These are phyloP conservation scores for Neopipo cinnamomea DNA, from an alignment of 2,113 vertebrate genomes.

Conservation along the genomic window DNA sequence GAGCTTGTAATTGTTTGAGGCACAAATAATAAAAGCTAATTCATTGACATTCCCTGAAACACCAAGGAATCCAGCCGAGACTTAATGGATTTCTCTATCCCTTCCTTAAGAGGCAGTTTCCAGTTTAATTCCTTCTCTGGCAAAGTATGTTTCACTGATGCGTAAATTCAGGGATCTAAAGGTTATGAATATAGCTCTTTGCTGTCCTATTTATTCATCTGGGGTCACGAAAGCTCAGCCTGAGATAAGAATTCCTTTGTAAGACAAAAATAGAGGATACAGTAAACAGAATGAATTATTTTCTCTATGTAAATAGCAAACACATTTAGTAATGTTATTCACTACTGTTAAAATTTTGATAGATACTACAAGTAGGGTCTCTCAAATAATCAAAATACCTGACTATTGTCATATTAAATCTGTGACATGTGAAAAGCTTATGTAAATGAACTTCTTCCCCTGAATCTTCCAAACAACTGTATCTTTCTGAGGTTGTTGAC, in stretches of 20 bases:
- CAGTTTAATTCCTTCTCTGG: conserved; percentile 27
- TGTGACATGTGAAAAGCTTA: background rate
- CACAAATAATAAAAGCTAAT: conserved; percentile 48
- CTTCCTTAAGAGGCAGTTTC: conserved; percentile 24
- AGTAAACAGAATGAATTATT: background rate
- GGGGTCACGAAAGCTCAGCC: background rate
- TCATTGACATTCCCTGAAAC: conserved; percentile 31
- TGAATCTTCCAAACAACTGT: background rate
- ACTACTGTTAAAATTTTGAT: background rate
- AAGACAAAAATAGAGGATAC: background rate
- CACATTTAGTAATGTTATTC: background rate
- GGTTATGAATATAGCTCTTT: background rate
- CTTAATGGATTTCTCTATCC: conserved; percentile 22
- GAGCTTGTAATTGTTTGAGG: conserved; percentile 28
- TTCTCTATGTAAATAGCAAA: background rate
- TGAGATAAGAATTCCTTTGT: background rate
- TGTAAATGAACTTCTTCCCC: background rate
- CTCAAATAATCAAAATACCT: background rate
- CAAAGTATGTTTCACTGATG: conserved; percentile 20
- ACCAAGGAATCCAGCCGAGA: conserved; percentile 7
- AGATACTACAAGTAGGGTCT: background rate
- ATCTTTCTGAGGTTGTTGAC: background rate
- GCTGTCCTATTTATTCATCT: conserved; percentile 22
- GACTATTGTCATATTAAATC: background rate
- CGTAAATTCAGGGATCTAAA: background rate